These are phyloP conservation scores for Dallia pectoralis DNA, from an alignment of 2,797 vertebrate genomes.

Conservation along the genomic window DNA sequence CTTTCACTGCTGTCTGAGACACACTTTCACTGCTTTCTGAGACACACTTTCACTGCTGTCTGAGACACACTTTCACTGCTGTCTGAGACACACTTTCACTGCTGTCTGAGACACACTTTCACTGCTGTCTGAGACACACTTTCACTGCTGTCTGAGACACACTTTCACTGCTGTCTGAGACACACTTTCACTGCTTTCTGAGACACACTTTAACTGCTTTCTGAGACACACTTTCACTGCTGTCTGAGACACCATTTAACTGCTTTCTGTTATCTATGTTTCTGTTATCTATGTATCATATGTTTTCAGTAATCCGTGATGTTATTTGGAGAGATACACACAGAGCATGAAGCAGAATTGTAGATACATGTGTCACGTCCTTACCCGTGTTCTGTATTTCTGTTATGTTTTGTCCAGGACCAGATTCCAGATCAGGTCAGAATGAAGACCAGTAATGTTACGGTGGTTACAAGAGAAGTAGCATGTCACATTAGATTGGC, in stretches of 20 bases:
- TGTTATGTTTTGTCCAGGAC: slow-evolving; percentile 72
- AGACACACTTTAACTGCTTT: slow-evolving; percentile 26
- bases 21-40: slow-evolving; percentile 61
- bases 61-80: slow-evolving; percentile 58
- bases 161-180: slow-evolving; percentile 64
- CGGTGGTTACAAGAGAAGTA: slow-evolving; percentile 25
- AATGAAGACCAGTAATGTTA: slow-evolving; percentile 38
- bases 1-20: slow-evolving; percentile 64
- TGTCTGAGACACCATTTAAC: no score
- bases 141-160: slow-evolving; percentile 63
- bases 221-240: slow-evolving; percentile 56
- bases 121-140: slow-evolving; percentile 64
- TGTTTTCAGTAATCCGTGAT: slow-evolving; percentile 9
- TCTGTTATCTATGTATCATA: slow-evolving; percentile 6
- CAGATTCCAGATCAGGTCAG: slow-evolving; percentile 77
- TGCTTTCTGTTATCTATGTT: neutral
- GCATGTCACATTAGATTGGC: slow-evolving; percentile 25
- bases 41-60: slow-evolving; percentile 2
- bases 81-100: slow-evolving; percentile 58
- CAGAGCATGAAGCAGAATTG: neutral
- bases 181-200: slow-evolving; percentile 58
- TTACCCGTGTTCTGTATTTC: slow-evolving; percentile 62
- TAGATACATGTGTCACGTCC: slow-evolving; percentile 35
- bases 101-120: slow-evolving; percentile 58
- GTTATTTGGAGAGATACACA: neutral